Evolutionary conservation across 2,113 vertebrate species (phyloP).

Genomic region (Sylvia atricapilla): DNA sequence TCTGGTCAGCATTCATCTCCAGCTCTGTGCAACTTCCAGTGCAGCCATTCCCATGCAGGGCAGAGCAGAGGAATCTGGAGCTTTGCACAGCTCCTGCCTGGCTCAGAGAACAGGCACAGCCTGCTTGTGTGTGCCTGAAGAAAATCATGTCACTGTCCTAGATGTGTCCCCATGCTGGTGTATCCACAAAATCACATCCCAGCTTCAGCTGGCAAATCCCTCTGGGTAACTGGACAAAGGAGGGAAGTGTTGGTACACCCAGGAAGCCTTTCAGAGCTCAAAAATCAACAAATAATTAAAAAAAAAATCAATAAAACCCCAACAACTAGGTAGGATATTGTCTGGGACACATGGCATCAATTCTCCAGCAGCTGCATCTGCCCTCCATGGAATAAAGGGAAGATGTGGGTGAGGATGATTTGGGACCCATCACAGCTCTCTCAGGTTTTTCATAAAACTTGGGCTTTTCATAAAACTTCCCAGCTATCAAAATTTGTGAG

Average conservation of each 20-base stretch:
- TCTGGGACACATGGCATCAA: background rate
- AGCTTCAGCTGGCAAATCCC: background rate
- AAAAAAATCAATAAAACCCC: background rate
- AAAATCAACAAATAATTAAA: background rate
- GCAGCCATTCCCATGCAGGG: background rate
- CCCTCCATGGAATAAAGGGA: background rate
- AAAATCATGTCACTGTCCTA: background rate
- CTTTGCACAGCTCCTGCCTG: background rate
- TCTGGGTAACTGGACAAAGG: background rate
- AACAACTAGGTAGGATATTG: no score
- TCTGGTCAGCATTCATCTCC: background rate
- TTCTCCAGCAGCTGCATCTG: background rate
- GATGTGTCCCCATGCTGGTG: background rate
- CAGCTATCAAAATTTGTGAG: background rate
- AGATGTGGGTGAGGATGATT: background rate
- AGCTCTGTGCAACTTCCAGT: background rate
- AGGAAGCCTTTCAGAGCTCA: background rate
- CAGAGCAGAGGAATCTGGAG: background rate
- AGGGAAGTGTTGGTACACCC: background rate
- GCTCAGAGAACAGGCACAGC: background rate
- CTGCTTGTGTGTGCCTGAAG: background rate
- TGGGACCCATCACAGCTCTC: background rate
- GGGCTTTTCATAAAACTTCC: background rate
- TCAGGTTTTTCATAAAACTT: background rate
- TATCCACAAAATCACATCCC: background rate